Percentiles rank a stretch among this genome's conserved stretches.
These are phyloP conservation scores for Criorhina ranunculi DNA, from an alignment of 2,888 invertebrate genomes.

Conservation along the genomic window DNA sequence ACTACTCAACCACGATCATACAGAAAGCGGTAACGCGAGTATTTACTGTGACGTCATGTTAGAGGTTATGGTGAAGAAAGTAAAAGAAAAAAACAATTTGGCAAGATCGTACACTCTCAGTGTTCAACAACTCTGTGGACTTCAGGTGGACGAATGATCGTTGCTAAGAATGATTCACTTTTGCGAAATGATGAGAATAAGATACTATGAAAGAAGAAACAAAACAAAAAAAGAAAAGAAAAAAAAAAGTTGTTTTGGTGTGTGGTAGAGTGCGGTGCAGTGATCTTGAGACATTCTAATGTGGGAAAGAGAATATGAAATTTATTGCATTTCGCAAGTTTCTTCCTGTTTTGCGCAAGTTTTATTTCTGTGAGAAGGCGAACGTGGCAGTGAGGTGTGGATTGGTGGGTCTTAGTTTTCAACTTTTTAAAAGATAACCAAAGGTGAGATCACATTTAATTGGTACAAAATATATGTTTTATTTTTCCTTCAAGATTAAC, in stretches of 20 bases:
- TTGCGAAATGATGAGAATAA: conserved; percentile 38
- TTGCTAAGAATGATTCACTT: conserved; percentile 48
- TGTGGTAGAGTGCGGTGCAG: not conserved
- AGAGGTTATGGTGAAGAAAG: conserved; percentile 12
- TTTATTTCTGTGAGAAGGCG: not conserved
- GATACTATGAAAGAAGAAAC: conserved; percentile 32
- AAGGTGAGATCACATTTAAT: not conserved
- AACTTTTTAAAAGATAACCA: not conserved
- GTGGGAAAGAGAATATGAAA: conserved; percentile 19
- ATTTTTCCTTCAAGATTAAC: too few species aligned
- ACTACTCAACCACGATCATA: conserved; percentile 11
- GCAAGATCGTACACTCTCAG: conserved; percentile 21
- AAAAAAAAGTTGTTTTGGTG: conserved; percentile 11
- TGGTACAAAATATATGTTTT: not conserved
- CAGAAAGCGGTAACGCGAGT: conserved; percentile 17
- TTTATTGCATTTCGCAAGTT: conserved; percentile 36
- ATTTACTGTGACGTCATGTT: conserved; percentile 59
- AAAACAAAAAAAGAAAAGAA: too few species aligned
- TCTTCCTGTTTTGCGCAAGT: conserved; percentile 46
- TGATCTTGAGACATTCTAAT: conserved; percentile 53
- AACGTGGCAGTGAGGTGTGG: not conserved
- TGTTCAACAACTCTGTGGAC: not conserved
- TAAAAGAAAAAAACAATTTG: conserved; percentile 32
- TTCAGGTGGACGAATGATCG: conserved; percentile 1
- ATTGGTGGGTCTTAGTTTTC: too few species aligned